These are phyloP conservation scores for Glandiceps talaboti DNA, from an alignment of 53 echinoderm and acorn worm genomes.

Conservation along the genomic window DNA sequence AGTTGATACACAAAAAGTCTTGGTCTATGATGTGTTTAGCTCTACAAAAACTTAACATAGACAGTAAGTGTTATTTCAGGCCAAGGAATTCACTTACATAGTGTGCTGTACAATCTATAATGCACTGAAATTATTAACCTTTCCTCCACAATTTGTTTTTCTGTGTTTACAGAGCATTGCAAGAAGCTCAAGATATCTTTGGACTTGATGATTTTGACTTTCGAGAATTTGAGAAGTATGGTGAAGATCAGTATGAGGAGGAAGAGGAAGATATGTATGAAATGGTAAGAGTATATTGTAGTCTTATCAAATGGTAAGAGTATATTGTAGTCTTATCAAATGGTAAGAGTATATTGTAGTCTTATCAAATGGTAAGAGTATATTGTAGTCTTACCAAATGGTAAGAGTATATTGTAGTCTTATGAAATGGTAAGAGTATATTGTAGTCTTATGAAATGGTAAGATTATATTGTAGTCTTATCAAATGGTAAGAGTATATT, in stretches of 20 bases:
- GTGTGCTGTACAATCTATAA: no score
- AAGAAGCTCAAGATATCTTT: conserved; percentile 98
- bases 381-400: conserved; percentile 66
- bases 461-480: conserved; percentile 43
- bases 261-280: conserved; percentile 65
- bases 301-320: conserved; percentile 43
- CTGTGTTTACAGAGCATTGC: conserved; percentile 78
- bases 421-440: conserved; percentile 49
- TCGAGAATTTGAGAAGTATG: conserved; percentile 74
- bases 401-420: conserved; percentile 29
- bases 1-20: no score
- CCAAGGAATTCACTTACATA: no score
- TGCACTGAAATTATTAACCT: no score
- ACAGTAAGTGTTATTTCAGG: no score
- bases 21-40: no score
- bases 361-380: conserved; percentile 44
- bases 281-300: conserved; percentile 32
- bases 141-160: no score
- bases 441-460: conserved; percentile 59
- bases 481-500: conserved; percentile 45
- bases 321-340: conserved; percentile 65
- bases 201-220: conserved; percentile 87
- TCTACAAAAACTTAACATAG: no score
- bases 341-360: conserved; percentile 31
- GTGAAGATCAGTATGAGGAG: conserved; percentile 39